Percentiles rank a stretch among this genome's conserved stretches.
Evolutionary conservation across 2,888 invertebrate species (phyloP).

Genomic region (Mythimna vitellina): DNA sequence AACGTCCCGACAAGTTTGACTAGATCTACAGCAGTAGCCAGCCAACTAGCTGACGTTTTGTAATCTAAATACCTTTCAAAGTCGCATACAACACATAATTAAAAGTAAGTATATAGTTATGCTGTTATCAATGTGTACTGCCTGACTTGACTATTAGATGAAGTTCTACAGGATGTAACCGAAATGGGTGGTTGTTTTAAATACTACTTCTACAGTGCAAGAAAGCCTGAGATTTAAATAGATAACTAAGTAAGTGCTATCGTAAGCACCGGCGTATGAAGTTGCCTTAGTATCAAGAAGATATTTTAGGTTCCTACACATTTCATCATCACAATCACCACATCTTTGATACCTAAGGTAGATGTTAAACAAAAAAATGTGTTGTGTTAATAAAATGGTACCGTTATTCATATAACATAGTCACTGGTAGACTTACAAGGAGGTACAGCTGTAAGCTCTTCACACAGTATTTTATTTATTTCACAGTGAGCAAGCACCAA

Average conservation of each 20-base stretch:
- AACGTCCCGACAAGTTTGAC: slow-evolving; percentile 6
- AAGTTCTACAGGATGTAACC: background rate
- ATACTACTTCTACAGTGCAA: background rate
- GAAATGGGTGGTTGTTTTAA: too few species aligned
- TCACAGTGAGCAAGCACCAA: slow-evolving; percentile 94
- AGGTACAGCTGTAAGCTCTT: slow-evolving; percentile 1
- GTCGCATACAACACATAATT: background rate
- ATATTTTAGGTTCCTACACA: slow-evolving; percentile 1
- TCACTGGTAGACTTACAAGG: slow-evolving; percentile 4
- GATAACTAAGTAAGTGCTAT: background rate
- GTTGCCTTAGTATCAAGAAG: background rate
- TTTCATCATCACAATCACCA: background rate
- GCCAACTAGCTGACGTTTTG: slow-evolving; percentile 1
- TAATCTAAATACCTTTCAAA: slow-evolving; percentile 28
- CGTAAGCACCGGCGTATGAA: too few species aligned
- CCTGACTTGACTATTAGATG: too few species aligned
- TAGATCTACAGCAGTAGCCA: slow-evolving; percentile 6
- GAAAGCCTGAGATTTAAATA: background rate
- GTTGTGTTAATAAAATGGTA: slow-evolving; percentile 31
- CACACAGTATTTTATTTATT: slow-evolving; percentile 29
- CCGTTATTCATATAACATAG: slow-evolving; percentile 9
- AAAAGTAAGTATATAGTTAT: too few species aligned
- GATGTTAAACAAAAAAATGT: slow-evolving; percentile 14
- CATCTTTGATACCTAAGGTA: slow-evolving; percentile 2
- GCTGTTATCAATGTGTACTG: background rate